Evolutionary conservation across 2,888 invertebrate genomes (phyloP).

Genomic region (Coelinius sp.): DNA sequence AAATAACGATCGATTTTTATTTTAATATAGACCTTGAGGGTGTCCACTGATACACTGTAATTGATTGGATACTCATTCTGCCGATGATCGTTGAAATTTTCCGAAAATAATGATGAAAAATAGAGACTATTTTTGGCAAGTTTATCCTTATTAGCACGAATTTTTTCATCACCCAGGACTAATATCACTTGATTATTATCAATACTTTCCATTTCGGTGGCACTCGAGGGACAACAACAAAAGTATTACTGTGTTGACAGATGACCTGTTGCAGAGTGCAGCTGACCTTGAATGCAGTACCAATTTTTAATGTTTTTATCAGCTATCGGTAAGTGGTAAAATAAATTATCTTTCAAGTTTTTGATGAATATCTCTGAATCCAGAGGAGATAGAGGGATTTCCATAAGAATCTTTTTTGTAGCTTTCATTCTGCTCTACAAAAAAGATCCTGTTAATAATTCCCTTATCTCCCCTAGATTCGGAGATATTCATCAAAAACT

Average conservation of each 20-base stretch:
- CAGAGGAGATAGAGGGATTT: too few relatives aligned
- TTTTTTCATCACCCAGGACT: slow-evolving; percentile 46
- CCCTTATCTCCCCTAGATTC: too few relatives aligned
- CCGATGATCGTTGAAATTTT: slow-evolving; percentile 56
- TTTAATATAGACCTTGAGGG: slow-evolving; percentile 54
- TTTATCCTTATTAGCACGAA: slow-evolving; percentile 53
- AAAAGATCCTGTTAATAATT: too few relatives aligned
- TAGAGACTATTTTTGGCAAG: slow-evolving; percentile 56
- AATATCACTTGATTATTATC: slow-evolving; percentile 46
- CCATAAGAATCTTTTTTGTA: too few relatives aligned
- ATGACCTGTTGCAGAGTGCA: slow-evolving; percentile 33
- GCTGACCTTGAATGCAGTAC: not conserved
- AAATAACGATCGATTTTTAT: slow-evolving; percentile 10
- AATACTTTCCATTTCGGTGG: slow-evolving; percentile 7
- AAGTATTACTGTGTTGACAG: slow-evolving; percentile 28
- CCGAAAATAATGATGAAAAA: slow-evolving; percentile 57
- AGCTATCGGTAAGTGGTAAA: not conserved
- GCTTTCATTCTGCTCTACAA: too few relatives aligned
- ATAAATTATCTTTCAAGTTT: not conserved
- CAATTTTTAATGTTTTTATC: not conserved
- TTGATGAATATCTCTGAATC: too few relatives aligned
- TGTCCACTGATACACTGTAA: slow-evolving; percentile 53
- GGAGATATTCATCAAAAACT: too few relatives aligned
- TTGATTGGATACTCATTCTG: slow-evolving; percentile 56
- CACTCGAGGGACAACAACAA: not conserved